Percentiles rank a stretch among this genome's conserved stretches.
These are phyloP conservation scores for Cynodonichthys magdalenae DNA, from an alignment of 2,797 vertebrate genomes.

Conservation along the genomic window DNA sequence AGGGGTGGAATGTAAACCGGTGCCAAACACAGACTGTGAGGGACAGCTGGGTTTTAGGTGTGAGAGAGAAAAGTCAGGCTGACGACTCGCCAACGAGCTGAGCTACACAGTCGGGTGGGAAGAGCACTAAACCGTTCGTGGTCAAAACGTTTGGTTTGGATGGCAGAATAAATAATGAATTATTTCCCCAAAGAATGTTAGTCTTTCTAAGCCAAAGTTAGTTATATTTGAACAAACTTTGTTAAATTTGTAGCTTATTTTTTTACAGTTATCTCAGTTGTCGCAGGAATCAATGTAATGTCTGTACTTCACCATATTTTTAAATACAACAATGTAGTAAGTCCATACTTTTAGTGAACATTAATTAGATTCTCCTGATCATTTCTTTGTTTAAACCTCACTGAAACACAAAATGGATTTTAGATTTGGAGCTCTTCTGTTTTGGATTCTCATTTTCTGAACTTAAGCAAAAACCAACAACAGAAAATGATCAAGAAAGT, in stretches of 20 bases:
- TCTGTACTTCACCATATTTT: too few species aligned
- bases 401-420: too few species aligned
- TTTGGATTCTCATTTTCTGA: too few species aligned
- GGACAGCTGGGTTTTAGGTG: slow-evolving; percentile 63
- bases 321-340: background rate
- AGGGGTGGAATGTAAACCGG: slow-evolving; percentile 70
- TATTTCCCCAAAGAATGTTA: too few species aligned
- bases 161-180: background rate
- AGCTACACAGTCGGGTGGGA: slow-evolving; percentile 20
- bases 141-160: background rate
- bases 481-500: background rate
- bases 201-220: too few species aligned
- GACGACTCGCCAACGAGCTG: slow-evolving; percentile 23
- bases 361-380: background rate
- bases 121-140: slow-evolving; percentile 10
- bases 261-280: too few species aligned
- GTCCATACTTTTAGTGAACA: background rate
- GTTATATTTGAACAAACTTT: too few species aligned
- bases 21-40: slow-evolving; percentile 48
- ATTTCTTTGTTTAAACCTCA: too few species aligned
- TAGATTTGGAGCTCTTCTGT: too few species aligned
- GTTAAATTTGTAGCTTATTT: too few species aligned
- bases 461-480: too few species aligned
- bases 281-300: too few species aligned
- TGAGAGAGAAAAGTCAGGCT: slow-evolving; percentile 15